phyloP scores from a whole-genome alignment of 2,113 vertebrate genomes.

The Girardinichthys multiradiatus region DNA sequence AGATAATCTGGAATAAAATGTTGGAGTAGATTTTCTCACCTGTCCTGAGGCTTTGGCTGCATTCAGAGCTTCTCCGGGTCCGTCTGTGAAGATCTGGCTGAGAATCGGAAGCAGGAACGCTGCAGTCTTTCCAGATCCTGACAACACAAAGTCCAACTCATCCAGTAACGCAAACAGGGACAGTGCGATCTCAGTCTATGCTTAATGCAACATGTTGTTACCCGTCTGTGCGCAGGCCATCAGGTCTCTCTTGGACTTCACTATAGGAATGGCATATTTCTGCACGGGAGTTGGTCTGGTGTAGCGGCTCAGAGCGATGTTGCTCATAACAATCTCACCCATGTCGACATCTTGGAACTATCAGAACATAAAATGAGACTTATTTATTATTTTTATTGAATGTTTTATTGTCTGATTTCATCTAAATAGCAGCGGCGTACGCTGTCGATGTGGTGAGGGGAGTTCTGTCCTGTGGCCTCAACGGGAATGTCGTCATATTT shows the following conservation, averaged over 20 bases:
- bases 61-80: conserved; percentile 92
- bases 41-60: conserved; percentile 85
- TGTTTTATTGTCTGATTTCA: background rate
- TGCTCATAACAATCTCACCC: conserved; percentile 98
- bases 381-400: too few relatives aligned
- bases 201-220: conserved; percentile 36
- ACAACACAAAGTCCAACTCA: conserved; percentile 16
- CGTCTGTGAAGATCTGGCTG: conserved; percentile 95
- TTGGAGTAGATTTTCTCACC: conserved; percentile 25
- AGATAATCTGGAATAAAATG: rapidly evolving
- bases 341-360: conserved; percentile 97
- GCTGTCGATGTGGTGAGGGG: conserved; percentile 94
- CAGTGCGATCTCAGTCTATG: background rate
- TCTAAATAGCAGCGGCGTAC: conserved; percentile 77
- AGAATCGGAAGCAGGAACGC: conserved; percentile 95
- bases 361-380: conserved; percentile 13
- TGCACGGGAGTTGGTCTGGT: conserved; percentile 96
- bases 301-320: conserved; percentile 92
- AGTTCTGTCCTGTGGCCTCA: conserved; percentile 94
- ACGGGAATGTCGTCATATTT: conserved; percentile 99
- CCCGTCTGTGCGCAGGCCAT: conserved; percentile 99
- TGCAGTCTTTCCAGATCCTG: conserved; percentile 94
- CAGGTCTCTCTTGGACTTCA: conserved; percentile 95
- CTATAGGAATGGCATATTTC: conserved; percentile 97
- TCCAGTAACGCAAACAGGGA: background rate